Evolutionary conservation across 2,113 vertebrate genomes (phyloP).

Genomic region (Gallinago paraguaiae): DNA sequence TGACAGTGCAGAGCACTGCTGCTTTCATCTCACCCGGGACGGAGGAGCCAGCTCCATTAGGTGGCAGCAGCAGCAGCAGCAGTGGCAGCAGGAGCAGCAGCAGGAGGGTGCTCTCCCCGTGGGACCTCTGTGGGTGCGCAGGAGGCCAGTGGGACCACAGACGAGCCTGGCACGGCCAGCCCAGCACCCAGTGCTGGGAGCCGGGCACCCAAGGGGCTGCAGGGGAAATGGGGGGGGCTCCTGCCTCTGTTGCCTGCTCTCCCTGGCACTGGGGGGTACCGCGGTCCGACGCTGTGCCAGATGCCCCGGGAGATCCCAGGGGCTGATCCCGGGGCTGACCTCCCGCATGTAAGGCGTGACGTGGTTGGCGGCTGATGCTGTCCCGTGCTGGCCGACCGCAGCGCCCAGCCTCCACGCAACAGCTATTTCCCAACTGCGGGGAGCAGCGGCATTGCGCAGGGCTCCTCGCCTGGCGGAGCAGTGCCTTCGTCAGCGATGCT

Average conservation of each 20-base stretch:
- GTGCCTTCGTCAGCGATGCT: not conserved
- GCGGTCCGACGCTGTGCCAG: accelerated
- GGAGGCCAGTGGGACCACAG: not conserved
- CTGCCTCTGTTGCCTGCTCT: not conserved
- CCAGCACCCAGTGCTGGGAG: not conserved
- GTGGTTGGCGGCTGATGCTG: not conserved
- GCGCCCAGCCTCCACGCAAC: not conserved
- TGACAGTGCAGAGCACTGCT: not conserved
- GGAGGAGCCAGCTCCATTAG: not conserved
- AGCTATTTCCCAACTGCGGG: not conserved
- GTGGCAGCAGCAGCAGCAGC: constrained; percentile 30
- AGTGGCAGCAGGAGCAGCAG: not conserved
- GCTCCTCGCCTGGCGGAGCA: accelerated
- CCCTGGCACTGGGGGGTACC: not conserved
- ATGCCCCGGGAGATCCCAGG: not conserved
- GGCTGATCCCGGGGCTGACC: not conserved
- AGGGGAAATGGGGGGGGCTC: not conserved
- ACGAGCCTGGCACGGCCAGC: not conserved
- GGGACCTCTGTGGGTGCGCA: accelerated
- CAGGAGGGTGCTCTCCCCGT: not conserved
- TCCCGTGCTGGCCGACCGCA: not conserved
- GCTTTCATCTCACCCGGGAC: not conserved
- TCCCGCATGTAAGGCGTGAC: accelerated
- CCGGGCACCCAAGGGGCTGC: accelerated
- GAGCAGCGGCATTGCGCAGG: not conserved